Conservation (phyloP, 2,113 vertebrate species). For the Chionomys nivalis region DNA sequence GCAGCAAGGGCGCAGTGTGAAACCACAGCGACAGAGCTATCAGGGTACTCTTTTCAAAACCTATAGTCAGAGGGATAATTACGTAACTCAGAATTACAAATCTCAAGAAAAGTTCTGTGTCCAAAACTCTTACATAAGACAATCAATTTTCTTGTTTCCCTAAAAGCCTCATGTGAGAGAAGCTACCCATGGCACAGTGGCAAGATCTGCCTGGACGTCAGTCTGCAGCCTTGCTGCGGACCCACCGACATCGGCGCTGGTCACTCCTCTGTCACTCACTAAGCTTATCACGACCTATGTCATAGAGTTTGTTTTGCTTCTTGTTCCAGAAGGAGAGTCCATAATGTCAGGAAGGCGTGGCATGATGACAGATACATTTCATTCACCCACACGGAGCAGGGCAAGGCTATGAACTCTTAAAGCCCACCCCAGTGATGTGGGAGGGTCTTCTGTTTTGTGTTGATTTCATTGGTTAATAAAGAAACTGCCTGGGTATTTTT, state of each 20-base stretch:
- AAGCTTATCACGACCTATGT: not conserved
- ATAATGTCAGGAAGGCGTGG: no score
- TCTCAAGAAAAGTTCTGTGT: not conserved
- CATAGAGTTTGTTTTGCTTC: not conserved
- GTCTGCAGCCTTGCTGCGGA: not conserved
- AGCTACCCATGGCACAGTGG: not conserved
- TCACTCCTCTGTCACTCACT: no score
- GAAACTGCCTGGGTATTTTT: no score
- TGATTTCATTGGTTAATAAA: no score
- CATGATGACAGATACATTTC: not conserved
- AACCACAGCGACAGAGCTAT: slow-evolving; percentile 1
- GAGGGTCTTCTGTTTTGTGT: no score
- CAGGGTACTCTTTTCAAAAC: slow-evolving; percentile 54
- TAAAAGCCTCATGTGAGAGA: not conserved
- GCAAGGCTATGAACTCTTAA: not conserved
- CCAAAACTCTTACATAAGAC: not conserved
- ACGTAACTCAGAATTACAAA: slow-evolving; percentile 55
- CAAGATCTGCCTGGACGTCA: not conserved
- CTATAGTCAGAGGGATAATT: slow-evolving; percentile 57
- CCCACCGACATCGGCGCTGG: not conserved
- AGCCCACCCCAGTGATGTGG: not conserved
- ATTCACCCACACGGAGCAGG: not conserved
- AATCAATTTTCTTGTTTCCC: not conserved
- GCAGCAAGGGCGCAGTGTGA: slow-evolving; percentile 33
- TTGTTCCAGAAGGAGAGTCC: not conserved